Percentiles rank a stretch among this genome's conserved stretches.
Conservation (phyloP, 2,797 vertebrate genomes). For the Enteromius argenteus region DNA sequence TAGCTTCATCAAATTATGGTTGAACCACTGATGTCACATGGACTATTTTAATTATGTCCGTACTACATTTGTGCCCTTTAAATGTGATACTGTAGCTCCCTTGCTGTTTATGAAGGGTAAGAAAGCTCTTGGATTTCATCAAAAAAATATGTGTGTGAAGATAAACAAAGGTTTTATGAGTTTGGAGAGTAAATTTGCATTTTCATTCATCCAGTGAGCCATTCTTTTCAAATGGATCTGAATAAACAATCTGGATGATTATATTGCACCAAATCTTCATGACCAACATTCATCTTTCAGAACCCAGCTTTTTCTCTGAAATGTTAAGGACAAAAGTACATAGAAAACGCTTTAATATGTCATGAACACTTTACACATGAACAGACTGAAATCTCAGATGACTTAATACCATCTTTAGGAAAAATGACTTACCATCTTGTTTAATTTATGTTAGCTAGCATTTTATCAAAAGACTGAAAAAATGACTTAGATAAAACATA, state of each 20-base stretch:
- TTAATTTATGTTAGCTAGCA: not conserved
- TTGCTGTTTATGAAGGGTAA: too few species aligned
- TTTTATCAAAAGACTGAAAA: not conserved
- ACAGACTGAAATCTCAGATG: slow-evolving; percentile 1
- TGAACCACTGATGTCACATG: too few species aligned
- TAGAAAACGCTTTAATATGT: not conserved
- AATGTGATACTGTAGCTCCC: too few species aligned
- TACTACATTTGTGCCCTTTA: too few species aligned
- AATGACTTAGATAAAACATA: not conserved
- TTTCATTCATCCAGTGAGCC: not conserved
- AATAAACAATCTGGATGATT: slow-evolving; percentile 2
- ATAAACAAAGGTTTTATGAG: too few species aligned
- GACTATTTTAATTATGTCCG: too few species aligned
- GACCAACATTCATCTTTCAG: not conserved
- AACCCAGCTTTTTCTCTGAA: not conserved
- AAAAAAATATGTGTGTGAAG: too few species aligned
- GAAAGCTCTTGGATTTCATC: too few species aligned
- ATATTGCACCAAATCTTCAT: not conserved
- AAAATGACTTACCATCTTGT: not conserved
- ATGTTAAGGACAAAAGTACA: not conserved
- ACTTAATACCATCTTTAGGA: not conserved
- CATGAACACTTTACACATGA: not conserved
- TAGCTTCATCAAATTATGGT: too few species aligned
- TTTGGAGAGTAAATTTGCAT: not conserved
- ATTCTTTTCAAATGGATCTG: not conserved